These are phyloP conservation scores for Condylostylus longicornis DNA, from an alignment of 1,140 invertebrate species.

Conservation along the genomic window DNA sequence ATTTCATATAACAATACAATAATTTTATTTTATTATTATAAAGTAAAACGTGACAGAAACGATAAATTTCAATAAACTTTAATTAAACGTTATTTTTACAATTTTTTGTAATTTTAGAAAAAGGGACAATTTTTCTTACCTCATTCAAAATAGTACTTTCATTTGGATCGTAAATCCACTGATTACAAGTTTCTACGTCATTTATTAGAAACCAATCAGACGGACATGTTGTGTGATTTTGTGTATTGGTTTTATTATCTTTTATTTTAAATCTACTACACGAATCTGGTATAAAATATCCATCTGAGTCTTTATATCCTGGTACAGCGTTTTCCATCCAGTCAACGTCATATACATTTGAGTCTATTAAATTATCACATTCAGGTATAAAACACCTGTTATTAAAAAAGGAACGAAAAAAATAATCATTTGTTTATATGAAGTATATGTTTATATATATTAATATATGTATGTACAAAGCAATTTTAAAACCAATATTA, in stretches of 20 bases:
- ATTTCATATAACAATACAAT: no score
- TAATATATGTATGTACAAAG: no score
- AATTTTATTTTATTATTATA: no score
- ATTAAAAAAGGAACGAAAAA: conserved; percentile 1
- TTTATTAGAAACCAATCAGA: conserved; percentile 21
- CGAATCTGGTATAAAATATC: conserved; percentile 18
- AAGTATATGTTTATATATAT: no score
- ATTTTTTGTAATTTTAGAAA: not conserved
- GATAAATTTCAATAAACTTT: not conserved
- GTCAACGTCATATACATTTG: conserved; percentile 24
- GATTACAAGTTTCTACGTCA: conserved; percentile 24
- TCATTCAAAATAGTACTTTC: conserved; percentile 42
- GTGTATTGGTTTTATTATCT: not conserved
- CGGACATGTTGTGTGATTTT: conserved; percentile 26
- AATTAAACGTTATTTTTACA: not conserved
- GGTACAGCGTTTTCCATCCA: conserved; percentile 36
- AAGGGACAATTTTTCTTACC: conserved; percentile 19
- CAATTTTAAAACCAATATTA: no score
- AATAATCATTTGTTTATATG: not conserved
- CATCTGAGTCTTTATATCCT: conserved; percentile 15
- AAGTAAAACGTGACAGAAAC: not conserved
- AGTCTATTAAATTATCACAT: conserved; percentile 29
- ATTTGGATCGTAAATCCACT: conserved; percentile 34
- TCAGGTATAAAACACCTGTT: conserved; percentile 36
- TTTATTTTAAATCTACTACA: conserved; percentile 17